Evolutionary conservation across 2,888 invertebrate species (phyloP), one percentile per base, ranked within the genome.

Genomic region (Penaeus monodon): DNA sequence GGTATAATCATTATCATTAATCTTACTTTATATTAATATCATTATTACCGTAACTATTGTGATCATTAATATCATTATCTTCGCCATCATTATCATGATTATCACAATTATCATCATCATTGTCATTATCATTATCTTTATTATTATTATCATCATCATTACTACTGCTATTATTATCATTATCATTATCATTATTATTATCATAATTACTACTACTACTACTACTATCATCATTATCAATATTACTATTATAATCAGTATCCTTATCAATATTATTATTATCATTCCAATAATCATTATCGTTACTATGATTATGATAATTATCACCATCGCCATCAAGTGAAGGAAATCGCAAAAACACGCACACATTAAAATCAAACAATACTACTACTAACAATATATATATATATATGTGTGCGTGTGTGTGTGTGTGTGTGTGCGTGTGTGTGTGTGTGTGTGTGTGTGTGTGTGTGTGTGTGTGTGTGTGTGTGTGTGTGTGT

Each of bases 91-190:
- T 74, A 74, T n/a, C 44, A 44, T 44, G 1, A 74, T n/a, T 74
- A 74, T 24, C 24, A 74, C n/a, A 3, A 29, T 44, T 4, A 74
- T 44, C 44, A 74, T 44, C 29, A 38, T 38, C 38, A 74, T 44
- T 74, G 27, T n/a, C 38, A 12, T 27, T n/a, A 24, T 27, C 4
- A 74, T 74, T 24, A 29, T 27, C 4, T 29, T 29, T 73, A 2
- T 24, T 38, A n/a, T n/a, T n/a, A n/a, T n/a, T n/a, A n/a, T n/a
- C n/a, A n/a, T n/a, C n/a, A n/a, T n/a, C n/a, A n/a, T n/a, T n/a
- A n/a, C n/a, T n/a, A n/a, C 33, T 76, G 44, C 33, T 33, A 44
- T 76, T 44, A 76, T 33, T 78, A 78, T 78, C 27, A 78, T 49
- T 49, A 78, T 79, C 63, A 27, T 64, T 27, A 57, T 49, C 24